Evolutionary conservation across 2,797 vertebrate species (phyloP), one percentile per base, ranked within the genome.

Genomic region (Sebastes glaucus): DNA sequence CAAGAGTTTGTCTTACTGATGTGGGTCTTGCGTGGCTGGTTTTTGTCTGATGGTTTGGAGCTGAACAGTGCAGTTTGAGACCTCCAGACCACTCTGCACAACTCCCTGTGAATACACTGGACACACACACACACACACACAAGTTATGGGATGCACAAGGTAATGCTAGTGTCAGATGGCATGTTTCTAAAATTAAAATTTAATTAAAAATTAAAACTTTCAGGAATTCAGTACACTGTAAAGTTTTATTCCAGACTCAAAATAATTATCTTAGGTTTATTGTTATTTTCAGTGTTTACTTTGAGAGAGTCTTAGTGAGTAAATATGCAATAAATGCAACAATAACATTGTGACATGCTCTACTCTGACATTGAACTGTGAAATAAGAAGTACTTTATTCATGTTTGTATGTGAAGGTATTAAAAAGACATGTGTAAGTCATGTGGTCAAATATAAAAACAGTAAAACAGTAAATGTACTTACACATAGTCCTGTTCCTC

Each of bases 1-100:
- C 18, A 42, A 22, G 42, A 16, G 67, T 72, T 14, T 53, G 46
- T 81, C 91, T 90, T 82, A 93, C 90, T 93, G 82, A 92, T 86
- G 79, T 87, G 88, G 14, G 89, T 92, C 49, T 35, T 83, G 71
- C 88, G 81, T 33, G 82, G 68, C 7, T 49, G 80, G 27, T 87
- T 89, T 42, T 52, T 72, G 62, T 88, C 69, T 20, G 74, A 18
- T 10, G 81, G 52, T 75, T 87, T 90, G 74, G 84, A 86, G 77
- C 82, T 86, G 84, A 87, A 71, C n/a, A 32, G 16, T 11, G 80
- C 76, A 1, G 53, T 18, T 33, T 83, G 87, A 1, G 75, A 55
- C 38, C 84, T 75, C 78, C 85, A 89, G 2, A 73, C 55, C 0
- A 79, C 59, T 74, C 78, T 71, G 67, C 77, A 89, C 73, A 66